Conservation (phyloP, 2,113 vertebrate genomes). For the Nyctibius bracteatus region DNA sequence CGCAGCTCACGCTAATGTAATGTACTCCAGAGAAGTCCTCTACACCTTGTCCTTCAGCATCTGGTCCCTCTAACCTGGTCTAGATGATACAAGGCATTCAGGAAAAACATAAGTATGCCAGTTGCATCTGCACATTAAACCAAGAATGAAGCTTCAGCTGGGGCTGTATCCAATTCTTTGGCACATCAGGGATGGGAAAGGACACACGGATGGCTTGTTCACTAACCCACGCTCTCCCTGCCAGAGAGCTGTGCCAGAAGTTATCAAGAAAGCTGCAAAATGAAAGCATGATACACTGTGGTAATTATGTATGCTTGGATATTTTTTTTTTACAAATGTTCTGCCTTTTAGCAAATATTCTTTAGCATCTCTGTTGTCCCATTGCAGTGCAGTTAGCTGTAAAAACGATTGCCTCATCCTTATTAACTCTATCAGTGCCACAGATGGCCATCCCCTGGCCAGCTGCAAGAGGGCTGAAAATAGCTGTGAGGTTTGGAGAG, state of each 20-base stretch:
- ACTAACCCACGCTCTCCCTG: slow-evolving; percentile 4
- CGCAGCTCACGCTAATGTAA: fast-evolving
- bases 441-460: neutral
- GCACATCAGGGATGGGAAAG: neutral
- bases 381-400: neutral
- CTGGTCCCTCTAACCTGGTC: neutral
- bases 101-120: neutral
- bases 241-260: slow-evolving; percentile 55
- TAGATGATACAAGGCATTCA: neutral
- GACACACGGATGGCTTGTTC: neutral
- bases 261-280: slow-evolving; percentile 46
- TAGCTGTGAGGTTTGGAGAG: neutral
- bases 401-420: neutral
- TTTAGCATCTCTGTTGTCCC: neutral
- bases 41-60: neutral
- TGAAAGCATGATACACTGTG: slow-evolving; percentile 25
- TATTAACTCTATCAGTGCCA: neutral
- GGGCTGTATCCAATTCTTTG: slow-evolving; percentile 7
- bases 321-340: neutral
- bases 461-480: neutral
- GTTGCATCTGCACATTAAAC: neutral
- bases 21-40: neutral
- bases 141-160: slow-evolving; percentile 2
- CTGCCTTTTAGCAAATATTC: slow-evolving; percentile 39
- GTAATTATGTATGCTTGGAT: slow-evolving; percentile 36